A percentile compares a stretch with the other conserved stretches of the same genome.
Conservation (phyloP, 2,113 vertebrate species). For the Myxocyprinus asiaticus region DNA sequence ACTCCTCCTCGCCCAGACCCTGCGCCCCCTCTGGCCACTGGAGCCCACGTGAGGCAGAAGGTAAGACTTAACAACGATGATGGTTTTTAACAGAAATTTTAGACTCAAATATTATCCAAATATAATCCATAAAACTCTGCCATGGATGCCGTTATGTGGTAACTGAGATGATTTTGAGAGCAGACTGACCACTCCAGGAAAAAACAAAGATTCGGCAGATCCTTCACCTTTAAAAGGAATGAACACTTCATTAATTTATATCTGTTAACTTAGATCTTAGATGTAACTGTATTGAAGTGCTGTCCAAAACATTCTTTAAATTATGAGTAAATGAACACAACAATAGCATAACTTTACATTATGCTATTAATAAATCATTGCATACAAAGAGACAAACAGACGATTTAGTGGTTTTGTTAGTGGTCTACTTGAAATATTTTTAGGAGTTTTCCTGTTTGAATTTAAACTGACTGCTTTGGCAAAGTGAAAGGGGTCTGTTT, state of each 20-base stretch:
- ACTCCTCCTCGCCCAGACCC: slow-evolving; percentile 91
- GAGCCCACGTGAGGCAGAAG: slow-evolving; percentile 96
- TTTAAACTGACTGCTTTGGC: slow-evolving; percentile 28
- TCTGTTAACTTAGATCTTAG: background rate
- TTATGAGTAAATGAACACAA: background rate
- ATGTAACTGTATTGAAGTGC: background rate
- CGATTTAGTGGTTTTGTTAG: too few species aligned
- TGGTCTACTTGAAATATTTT: slow-evolving; percentile 17
- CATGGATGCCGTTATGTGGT: background rate
- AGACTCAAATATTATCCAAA: background rate
- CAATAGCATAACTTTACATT: background rate
- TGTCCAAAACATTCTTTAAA: background rate
- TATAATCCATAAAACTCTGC: background rate
- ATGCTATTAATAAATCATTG: slow-evolving; percentile 8
- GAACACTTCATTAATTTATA: background rate
- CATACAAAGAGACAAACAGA: background rate
- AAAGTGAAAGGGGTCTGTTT: slow-evolving; percentile 24
- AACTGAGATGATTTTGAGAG: background rate
- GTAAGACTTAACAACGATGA: slow-evolving; percentile 67
- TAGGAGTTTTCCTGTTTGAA: slow-evolving; percentile 17
- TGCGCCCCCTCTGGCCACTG: slow-evolving; percentile 94
- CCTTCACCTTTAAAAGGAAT: background rate
- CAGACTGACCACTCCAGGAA: background rate
- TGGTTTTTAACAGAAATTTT: background rate
- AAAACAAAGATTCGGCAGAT: background rate